Evolutionary conservation across 2,797 vertebrate species (phyloP).

Genomic region (Oreonectes daqikongensis): DNA sequence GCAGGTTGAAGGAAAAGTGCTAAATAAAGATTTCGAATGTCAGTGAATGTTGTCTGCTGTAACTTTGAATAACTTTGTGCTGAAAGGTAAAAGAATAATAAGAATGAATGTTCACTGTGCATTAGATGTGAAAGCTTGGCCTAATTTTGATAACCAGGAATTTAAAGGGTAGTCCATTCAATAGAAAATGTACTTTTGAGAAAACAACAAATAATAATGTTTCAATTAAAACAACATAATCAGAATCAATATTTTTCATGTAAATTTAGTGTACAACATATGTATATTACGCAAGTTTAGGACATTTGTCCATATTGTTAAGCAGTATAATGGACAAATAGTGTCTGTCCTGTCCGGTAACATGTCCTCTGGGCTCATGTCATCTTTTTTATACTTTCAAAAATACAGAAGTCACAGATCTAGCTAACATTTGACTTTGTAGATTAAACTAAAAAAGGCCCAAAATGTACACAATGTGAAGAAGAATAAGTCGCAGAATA

Average conservation of each 20-base stretch:
- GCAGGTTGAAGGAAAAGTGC: constrained; percentile 12
- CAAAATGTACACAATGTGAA: too few relatives aligned
- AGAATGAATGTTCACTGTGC: background rate
- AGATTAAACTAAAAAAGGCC: too few relatives aligned
- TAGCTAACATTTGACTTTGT: too few relatives aligned
- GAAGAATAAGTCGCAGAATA: too few relatives aligned
- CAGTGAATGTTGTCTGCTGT: background rate
- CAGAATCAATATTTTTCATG: too few relatives aligned
- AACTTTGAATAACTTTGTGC: constrained; percentile 9
- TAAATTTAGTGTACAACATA: too few relatives aligned
- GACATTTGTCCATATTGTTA: background rate
- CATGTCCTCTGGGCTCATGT: background rate
- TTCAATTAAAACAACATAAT: too few relatives aligned
- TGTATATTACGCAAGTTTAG: background rate
- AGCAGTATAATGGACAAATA: too few relatives aligned
- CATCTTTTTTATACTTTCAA: background rate
- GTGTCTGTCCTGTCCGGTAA: too few relatives aligned
- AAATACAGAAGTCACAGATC: constrained; percentile 9
- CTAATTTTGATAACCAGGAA: too few relatives aligned
- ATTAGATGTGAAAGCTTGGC: background rate
- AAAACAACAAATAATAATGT: too few relatives aligned
- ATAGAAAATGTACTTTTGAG: constrained; percentile 1
- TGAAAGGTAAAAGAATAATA: background rate
- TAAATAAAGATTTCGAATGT: constrained; percentile 12
- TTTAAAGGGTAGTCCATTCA: background rate